phyloP scores from a whole-genome alignment of 2,888 invertebrate genomes.

The Pristionchus fissidentatus region DNA sequence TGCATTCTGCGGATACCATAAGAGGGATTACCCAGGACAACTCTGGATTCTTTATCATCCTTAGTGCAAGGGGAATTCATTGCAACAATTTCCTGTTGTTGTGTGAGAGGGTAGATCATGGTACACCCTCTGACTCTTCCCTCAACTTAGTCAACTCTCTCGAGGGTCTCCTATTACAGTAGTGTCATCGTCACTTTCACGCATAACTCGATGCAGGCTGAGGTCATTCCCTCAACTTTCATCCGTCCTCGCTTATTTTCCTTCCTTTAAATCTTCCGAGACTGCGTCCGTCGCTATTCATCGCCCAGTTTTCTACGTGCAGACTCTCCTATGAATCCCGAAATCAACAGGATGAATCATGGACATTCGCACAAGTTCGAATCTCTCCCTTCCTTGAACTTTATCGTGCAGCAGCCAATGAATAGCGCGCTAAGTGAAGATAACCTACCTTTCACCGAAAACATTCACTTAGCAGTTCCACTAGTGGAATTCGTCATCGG shows the following conservation, averaged over 20 bases:
- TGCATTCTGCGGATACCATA: too few relatives aligned
- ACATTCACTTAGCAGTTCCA: too few relatives aligned
- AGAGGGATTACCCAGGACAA: too few relatives aligned
- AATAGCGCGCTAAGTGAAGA: too few relatives aligned
- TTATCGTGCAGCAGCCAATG: too few relatives aligned
- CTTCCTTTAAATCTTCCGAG: too few relatives aligned
- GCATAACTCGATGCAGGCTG: conserved; percentile 25
- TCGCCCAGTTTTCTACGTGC: background rate
- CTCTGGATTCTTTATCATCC: too few relatives aligned
- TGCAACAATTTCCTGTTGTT: background rate
- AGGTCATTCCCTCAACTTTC: conserved; percentile 15
- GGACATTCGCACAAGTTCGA: too few relatives aligned
- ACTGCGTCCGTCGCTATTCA: conserved; percentile 3
- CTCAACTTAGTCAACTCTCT: background rate
- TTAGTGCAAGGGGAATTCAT: too few relatives aligned
- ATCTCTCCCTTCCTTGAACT: background rate
- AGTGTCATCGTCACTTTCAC: conserved; percentile 29
- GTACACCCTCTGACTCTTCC: background rate
- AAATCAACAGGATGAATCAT: too few relatives aligned
- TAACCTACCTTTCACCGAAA: too few relatives aligned
- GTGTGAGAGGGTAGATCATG: too few relatives aligned
- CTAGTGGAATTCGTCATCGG: conserved; percentile 1
- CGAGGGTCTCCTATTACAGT: conserved; percentile 4
- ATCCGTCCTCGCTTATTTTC: background rate
- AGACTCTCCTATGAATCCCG: background rate